Conservation (phyloP, 2,888 invertebrate genomes). For the Drosophila ustulata region DNA sequence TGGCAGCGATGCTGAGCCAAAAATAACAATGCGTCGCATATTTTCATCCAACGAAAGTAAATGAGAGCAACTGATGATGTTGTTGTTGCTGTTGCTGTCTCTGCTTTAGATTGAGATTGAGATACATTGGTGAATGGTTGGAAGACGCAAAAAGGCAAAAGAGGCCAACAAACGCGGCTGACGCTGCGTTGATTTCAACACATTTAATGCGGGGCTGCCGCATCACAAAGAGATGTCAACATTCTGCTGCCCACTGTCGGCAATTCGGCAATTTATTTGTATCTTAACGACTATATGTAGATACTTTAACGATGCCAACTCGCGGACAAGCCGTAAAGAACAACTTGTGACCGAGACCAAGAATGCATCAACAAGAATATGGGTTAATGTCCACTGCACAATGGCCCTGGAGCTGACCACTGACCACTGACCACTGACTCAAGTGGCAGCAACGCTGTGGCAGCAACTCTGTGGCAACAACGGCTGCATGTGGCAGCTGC, state of each 20-base stretch:
- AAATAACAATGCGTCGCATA: constrained; percentile 61
- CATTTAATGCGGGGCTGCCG: constrained; percentile 55
- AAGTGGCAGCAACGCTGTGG: constrained; percentile 17
- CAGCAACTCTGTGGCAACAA: constrained; percentile 10
- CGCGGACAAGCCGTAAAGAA: constrained; percentile 34
- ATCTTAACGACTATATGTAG: constrained; percentile 20
- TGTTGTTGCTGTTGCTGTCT: constrained; percentile 5
- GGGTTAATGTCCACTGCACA: constrained; percentile 69
- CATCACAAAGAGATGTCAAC: constrained; percentile 71
- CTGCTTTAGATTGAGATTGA: constrained; percentile 23
- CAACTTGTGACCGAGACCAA: constrained; percentile 26
- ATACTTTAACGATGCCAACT: constrained; percentile 41
- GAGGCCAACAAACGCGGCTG: constrained; percentile 12
- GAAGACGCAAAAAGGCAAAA: constrained; percentile 34
- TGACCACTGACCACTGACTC: constrained; percentile 14
- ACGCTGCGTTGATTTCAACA: constrained; percentile 61
- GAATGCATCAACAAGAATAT: constrained; percentile 37
- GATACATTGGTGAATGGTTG: constrained; percentile 26
- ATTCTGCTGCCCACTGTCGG: constrained; percentile 45
- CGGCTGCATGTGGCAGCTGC: constrained; percentile 58
- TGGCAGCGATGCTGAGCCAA: constrained; percentile 57
- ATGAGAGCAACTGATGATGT: constrained; percentile 34
- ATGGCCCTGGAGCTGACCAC: constrained; percentile 47
- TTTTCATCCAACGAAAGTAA: constrained; percentile 52
- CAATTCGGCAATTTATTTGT: constrained; percentile 54